Evolutionary conservation across 2,888 invertebrate genomes (phyloP).

Genomic region (Laothoe populi): DNA sequence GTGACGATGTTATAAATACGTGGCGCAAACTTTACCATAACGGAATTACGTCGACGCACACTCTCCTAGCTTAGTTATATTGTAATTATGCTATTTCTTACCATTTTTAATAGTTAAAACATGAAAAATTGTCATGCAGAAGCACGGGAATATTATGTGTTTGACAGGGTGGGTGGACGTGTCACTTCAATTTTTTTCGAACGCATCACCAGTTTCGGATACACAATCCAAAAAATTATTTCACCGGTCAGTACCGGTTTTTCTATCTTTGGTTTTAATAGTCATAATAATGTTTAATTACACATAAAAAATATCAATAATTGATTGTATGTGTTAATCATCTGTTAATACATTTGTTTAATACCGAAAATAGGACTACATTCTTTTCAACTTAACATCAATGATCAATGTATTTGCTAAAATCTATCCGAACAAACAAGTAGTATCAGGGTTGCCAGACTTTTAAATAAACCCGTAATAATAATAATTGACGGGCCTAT

Average conservation of each 20-base stretch:
- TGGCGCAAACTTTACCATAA: slow-evolving; percentile 44
- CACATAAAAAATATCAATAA: no score
- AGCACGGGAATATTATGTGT: slow-evolving; percentile 61
- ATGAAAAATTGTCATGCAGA: slow-evolving; percentile 69
- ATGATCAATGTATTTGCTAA: background rate
- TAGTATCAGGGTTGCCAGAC: background rate
- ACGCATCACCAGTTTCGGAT: slow-evolving; percentile 41
- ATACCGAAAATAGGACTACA: no score
- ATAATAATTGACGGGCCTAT: background rate
- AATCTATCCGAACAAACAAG: background rate
- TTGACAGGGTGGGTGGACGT: slow-evolving; percentile 79
- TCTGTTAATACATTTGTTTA: no score
- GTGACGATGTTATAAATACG: slow-evolving; percentile 54
- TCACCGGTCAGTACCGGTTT: slow-evolving; percentile 42
- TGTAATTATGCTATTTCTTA: slow-evolving; percentile 56
- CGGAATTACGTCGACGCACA: slow-evolving; percentile 27
- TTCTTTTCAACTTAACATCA: no score
- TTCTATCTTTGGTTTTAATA: background rate
- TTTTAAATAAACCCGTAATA: background rate
- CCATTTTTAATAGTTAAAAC: slow-evolving; percentile 77
- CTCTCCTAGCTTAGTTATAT: slow-evolving; percentile 35
- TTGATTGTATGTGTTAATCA: no score
- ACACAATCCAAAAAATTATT: slow-evolving; percentile 28
- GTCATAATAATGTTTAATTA: background rate
- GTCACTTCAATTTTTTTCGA: slow-evolving; percentile 64